phyloP scores from a whole-genome alignment of 2,113 vertebrate genomes.

The Oryzias javanicus region DNA sequence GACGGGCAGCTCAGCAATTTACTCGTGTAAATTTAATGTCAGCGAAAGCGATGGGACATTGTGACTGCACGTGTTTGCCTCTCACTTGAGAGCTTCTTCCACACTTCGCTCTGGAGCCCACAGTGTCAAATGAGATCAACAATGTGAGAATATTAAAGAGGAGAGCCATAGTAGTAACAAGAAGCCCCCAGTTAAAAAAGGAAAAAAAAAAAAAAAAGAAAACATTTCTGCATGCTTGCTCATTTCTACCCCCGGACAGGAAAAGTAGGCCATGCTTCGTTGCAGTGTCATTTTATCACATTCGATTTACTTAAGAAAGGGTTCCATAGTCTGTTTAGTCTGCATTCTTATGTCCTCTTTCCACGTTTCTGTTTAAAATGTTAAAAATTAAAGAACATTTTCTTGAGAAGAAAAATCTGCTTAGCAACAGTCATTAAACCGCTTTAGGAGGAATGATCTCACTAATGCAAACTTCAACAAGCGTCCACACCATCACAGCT shows the following conservation, averaged over 20 bases:
- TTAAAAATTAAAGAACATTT: no score
- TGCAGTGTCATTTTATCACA: constrained; percentile 43
- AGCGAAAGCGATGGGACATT: constrained; percentile 55
- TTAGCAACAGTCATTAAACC: constrained; percentile 2
- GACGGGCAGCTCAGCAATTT: constrained; percentile 52
- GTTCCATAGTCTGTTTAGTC: constrained; percentile 15
- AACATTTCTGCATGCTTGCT: constrained; percentile 41
- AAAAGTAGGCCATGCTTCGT: constrained; percentile 70
- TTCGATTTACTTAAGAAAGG: constrained; percentile 30
- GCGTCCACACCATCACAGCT: constrained; percentile 11
- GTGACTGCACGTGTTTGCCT: constrained; percentile 57
- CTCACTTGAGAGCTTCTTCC: constrained; percentile 50
- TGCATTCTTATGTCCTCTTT: constrained; percentile 15
- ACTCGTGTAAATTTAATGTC: constrained; percentile 65
- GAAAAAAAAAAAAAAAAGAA: not conserved
- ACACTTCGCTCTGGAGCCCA: constrained; percentile 44
- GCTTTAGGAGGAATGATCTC: constrained; percentile 28
- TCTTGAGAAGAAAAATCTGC: no score
- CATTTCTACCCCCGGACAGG: constrained; percentile 54
- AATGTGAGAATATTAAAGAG: constrained; percentile 48
- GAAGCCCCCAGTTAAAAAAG: constrained; percentile 21
- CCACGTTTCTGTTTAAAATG: not conserved
- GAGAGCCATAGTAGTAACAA: constrained; percentile 51
- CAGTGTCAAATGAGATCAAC: constrained; percentile 62
- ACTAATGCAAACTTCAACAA: constrained; percentile 24